Evolutionary conservation across 2,113 vertebrate species (phyloP), one percentile per base, ranked within the genome.

Genomic region (Geothlypis trichas): DNA sequence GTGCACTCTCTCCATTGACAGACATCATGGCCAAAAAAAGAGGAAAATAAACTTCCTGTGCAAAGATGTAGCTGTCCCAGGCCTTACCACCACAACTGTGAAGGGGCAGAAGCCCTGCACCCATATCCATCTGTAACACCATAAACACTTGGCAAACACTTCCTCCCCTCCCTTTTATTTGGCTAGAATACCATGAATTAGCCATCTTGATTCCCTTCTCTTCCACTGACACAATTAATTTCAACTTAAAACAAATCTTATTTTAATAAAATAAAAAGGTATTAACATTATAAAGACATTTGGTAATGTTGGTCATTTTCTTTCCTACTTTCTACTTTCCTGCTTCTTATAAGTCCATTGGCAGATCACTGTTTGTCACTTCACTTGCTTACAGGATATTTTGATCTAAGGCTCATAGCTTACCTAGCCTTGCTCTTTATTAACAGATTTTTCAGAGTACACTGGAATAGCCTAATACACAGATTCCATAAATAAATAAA

Each of bases 101-200:
- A 61, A 41, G 30, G 35, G 21, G 12, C 30, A 39, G 37, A 85
- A 90, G 30, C 10, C 13, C 26, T 51, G 12, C 42, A 82, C 18
- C 10, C 0, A 0, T 19, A 65, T 19, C 28, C 58, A 46, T n/a
- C 33, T 26, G 11, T 24, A 87, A 49, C 6, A 21, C 27, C 19
- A 75, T 4, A 27, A 63, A 54, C 23, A 73, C 5, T 2, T 33
- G 17, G 44, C 10, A 80, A 89, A 61, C 30, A n/a, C 10, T 68
- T 69, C 39, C 73, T 41, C 76, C 28, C 18, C 31, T 54, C 27
- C 17, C 55, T 42, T 71, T 57, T 30, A 47, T 59, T 74, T 61
- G 52, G 27, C 44, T 46, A 62, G 14, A 4, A 12, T 35, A n/a
- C 47, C 22, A 3, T 15, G 24, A 89, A 63, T 30, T 58, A 63